Base-by-base conservation (phyloP, 2,888 invertebrate species). In the Diarsia mendica region DNA sequence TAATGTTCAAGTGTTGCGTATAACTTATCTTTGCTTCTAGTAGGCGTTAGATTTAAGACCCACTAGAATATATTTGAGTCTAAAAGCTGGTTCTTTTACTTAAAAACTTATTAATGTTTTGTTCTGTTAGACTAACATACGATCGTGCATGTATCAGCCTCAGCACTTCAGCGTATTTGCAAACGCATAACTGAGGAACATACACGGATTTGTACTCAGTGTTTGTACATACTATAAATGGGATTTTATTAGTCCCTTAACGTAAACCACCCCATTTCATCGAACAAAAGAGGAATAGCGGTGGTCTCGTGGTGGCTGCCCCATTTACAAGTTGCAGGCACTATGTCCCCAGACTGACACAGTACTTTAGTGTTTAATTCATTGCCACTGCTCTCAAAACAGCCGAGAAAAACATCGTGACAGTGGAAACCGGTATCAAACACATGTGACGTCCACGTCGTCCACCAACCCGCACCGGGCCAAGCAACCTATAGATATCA, bases 31-130 rank as follows among this genome's bases (percentile, higher is more conserved):
- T 1, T 33, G 28, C 1, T 67, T 72, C 61, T 23, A 67, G 61
- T 63, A 53, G 58, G 61, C 75, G 84, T 67, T 60, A 58, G 66
- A 79, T 75, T 58, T 73, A 63, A 71, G 48, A 70, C 13, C n/a
- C n/a, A n/a, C 23, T 33, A 44, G 28, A 60, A 23, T 46, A 51
- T 33, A 3, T 8, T 20, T 51, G 8, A 39, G 5, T 8, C 39
- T 39, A 39, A 39, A 39, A 39, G 39, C 39, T 6, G 61, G 13
- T 20, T 39, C 39, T 48, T 77, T 65, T 51, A 2, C n/a, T 48
- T n/a, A 23, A 15, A n/a, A 48, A 51, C 39, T 20, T 2, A 67
- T 67, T 55, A 3, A 5, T 51, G 46, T 48, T 49, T 48, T 49
- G 5, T 23, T 9, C 3, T 51, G 28, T 60, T 66, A 18, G 46